Base-by-base conservation (phyloP, 2,113 vertebrate species). In the Pelmatolapia mariae region DNA sequence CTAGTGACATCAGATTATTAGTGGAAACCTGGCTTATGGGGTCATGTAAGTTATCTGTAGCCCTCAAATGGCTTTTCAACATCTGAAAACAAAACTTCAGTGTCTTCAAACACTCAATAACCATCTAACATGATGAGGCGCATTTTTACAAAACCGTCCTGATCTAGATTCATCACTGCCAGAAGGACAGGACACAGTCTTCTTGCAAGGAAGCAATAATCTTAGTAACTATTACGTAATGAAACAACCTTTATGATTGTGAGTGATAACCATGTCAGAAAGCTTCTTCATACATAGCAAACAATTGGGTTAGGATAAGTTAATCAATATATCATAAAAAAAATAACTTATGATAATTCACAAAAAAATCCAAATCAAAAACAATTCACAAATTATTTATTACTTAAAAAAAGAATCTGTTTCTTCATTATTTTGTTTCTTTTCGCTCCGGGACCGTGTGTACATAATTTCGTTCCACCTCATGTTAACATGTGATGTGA, bases 331-430 rank as follows among this genome's bases (percentile, higher is more conserved):
- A 10, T 59, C 26, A 61, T 4, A 6, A 61, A 61, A 26, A 57
- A 59, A 26, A 24, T 0, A 29, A 16, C 15, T 29, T 59, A 8
- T 31, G 8, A 59, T 31, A 18, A 59, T 18, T 59, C 56, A 59
- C 18, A 57, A 26, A 57, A 57, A 1, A 56, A 3, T 0, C 0
- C 0, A 56, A 13, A 56, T 5, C 4, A 57, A 57, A 57, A 57
- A 5, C 24, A 12, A 54, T 22, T 54, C 52, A 8, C 12, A 57
- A 57, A 26, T 57, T 29, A 57, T 4, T 29, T 16, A 8, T 57
- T 57, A 57, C 7, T 56, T 57, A 0, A 26, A 26, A 52, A 43
- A 53, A 16, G n/a, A 22, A 5, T 26, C 7, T 57, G 12, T 57
- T 29, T 57, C 7, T 16, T 57, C 54, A 57, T 57, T 16, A 57